Evolutionary conservation across 1,140 invertebrate species (phyloP).

Genomic region (Orchestia grillus): DNA sequence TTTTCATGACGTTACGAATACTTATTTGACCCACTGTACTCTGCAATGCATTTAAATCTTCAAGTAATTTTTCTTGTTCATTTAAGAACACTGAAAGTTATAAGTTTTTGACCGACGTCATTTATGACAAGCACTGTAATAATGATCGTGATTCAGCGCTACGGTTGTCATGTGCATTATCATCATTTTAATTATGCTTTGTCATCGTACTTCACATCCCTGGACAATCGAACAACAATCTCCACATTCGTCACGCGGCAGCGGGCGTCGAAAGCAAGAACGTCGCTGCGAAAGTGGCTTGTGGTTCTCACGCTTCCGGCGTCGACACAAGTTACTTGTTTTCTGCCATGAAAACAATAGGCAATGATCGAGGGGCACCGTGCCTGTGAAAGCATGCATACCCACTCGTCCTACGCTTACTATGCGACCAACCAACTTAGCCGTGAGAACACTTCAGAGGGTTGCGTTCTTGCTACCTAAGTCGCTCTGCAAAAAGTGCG

Average conservation of each 20-base stretch:
- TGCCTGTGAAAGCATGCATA: constrained; percentile 36
- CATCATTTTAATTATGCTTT: neutral
- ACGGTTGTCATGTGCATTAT: neutral
- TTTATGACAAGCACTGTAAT: neutral
- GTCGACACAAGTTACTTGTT: neutral
- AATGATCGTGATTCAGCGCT: neutral
- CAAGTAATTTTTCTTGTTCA: neutral
- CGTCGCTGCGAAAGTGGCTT: neutral
- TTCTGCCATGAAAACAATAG: neutral
- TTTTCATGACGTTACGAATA: neutral
- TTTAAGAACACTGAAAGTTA: neutral
- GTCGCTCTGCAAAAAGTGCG: neutral
- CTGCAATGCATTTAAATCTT: neutral
- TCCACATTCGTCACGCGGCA: neutral
- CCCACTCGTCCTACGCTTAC: neutral
- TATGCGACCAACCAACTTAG: neutral
- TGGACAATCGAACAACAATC: neutral
- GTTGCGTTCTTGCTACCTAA: neutral
- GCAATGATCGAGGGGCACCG: neutral
- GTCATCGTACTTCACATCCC: neutral
- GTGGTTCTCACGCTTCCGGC: constrained; percentile 11
- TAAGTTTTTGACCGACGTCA: neutral
- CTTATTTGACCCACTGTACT: neutral
- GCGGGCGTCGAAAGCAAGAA: neutral
- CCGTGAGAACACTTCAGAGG: no score